phyloP scores from a whole-genome alignment of 92 coral and sea anemone species.

The Siderastrea siderea region DNA sequence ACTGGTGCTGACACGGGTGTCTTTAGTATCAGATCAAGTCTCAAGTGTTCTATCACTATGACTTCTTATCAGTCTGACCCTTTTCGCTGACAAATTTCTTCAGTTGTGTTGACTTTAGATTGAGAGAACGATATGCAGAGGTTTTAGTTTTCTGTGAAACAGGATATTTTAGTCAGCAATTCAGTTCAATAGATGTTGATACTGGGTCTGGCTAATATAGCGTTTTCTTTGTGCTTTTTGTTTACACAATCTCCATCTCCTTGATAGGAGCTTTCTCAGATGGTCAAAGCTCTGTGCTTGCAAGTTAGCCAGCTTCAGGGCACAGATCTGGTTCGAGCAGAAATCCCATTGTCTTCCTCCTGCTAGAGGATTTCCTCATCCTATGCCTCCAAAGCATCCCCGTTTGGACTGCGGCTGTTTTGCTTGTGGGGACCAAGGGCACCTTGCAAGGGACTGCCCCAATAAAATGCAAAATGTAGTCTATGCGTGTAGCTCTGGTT shows the following conservation, averaged over 20 bases:
- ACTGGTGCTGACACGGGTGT: no score
- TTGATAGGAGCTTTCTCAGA: background rate
- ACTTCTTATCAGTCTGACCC: no score
- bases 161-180: no score
- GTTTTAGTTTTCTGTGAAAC: no score
- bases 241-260: background rate
- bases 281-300: background rate
- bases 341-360: background rate
- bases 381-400: background rate
- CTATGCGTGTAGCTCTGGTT: background rate
- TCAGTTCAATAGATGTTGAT: no score
- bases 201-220: background rate
- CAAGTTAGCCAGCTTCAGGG: background rate
- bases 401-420: constrained; percentile 7
- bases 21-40: no score
- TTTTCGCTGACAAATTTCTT: no score
- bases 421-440: constrained; percentile 30
- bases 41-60: no score
- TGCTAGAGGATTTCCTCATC: background rate
- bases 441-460: constrained; percentile 35
- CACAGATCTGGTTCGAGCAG: constrained; percentile 13
- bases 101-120: no score
- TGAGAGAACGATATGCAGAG: no score
- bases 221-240: background rate
- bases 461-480: background rate